phyloP scores from a whole-genome alignment of 2,888 invertebrate species.

The Tetropium fuscum region DNA sequence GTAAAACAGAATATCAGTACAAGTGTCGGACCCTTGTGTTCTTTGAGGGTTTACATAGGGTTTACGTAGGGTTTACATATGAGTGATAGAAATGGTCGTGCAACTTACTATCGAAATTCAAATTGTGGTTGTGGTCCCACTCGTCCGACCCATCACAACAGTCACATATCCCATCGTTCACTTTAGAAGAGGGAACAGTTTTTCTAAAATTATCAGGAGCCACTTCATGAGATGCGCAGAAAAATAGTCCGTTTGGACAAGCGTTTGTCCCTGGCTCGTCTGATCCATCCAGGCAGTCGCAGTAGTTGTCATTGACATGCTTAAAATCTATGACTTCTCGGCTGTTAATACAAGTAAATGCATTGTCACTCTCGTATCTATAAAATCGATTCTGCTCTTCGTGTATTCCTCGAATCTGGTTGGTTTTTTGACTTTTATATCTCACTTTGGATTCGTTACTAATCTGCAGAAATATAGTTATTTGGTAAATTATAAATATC shows the following conservation, averaged over 20 bases:
- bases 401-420: slow-evolving; percentile 33
- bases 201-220: slow-evolving; percentile 58
- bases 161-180: slow-evolving; percentile 96
- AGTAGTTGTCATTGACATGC: slow-evolving; percentile 79
- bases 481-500: slow-evolving; percentile 37
- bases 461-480: slow-evolving; percentile 34
- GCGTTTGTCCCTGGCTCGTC: slow-evolving; percentile 92
- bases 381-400: slow-evolving; percentile 34
- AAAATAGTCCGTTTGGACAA: slow-evolving; percentile 86
- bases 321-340: slow-evolving; percentile 33
- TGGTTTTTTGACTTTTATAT: slow-evolving; percentile 12
- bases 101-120: slow-evolving; percentile 27
- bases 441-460: slow-evolving; percentile 24
- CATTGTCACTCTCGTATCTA: slow-evolving; percentile 22
- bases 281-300: slow-evolving; percentile 93
- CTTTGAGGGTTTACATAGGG: too few species aligned
- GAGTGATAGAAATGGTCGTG: not conserved
- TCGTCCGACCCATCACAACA: slow-evolving; percentile 95
- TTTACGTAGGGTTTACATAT: not conserved
- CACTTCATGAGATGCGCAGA: slow-evolving; percentile 78
- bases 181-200: slow-evolving; percentile 79
- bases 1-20: too few species aligned
- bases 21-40: too few species aligned
- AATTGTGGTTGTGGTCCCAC: slow-evolving; percentile 66
- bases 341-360: slow-evolving; percentile 36